These are phyloP conservation scores for Stenolophus ochropezus DNA, from an alignment of 2,888 invertebrate species.

Conservation along the genomic window DNA sequence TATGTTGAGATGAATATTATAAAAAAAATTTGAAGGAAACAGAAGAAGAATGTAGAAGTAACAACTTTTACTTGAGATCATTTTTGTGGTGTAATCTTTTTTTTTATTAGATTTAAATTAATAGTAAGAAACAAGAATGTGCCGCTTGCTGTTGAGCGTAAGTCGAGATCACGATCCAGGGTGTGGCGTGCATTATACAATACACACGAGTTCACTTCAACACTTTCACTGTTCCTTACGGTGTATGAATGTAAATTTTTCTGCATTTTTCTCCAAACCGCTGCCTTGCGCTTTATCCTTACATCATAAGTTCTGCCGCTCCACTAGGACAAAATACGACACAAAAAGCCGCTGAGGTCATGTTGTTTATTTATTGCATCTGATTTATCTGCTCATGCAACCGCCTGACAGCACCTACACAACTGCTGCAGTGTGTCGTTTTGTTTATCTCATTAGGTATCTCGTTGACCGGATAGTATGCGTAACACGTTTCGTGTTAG, in stretches of 20 bases:
- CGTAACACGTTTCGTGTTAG: neutral
- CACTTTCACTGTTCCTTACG: slow-evolving; percentile 59
- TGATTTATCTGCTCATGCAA: slow-evolving; percentile 31
- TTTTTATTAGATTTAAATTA: too few relatives aligned
- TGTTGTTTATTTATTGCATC: neutral
- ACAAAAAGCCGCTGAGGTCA: neutral
- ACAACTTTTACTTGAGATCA: too few relatives aligned
- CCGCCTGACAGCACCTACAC: slow-evolving; percentile 49
- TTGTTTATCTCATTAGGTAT: neutral
- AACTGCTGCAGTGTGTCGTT: neutral
- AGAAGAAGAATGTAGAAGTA: too few relatives aligned
- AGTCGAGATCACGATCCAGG: slow-evolving; percentile 32
- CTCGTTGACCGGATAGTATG: neutral
- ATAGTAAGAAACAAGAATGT: neutral
- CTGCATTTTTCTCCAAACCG: slow-evolving; percentile 38
- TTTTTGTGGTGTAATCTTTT: too few relatives aligned
- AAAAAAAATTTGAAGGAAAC: too few relatives aligned
- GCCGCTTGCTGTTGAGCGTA: neutral
- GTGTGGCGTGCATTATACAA: slow-evolving; percentile 57
- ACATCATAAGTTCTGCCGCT: slow-evolving; percentile 35
- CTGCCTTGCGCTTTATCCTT: slow-evolving; percentile 35
- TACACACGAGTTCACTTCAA: slow-evolving; percentile 56
- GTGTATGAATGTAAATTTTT: slow-evolving; percentile 59
- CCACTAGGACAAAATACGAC: slow-evolving; percentile 28
- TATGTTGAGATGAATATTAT: too few relatives aligned